phyloP scores from a whole-genome alignment of 2,797 vertebrate genomes.

The Leuciscus waleckii region DNA sequence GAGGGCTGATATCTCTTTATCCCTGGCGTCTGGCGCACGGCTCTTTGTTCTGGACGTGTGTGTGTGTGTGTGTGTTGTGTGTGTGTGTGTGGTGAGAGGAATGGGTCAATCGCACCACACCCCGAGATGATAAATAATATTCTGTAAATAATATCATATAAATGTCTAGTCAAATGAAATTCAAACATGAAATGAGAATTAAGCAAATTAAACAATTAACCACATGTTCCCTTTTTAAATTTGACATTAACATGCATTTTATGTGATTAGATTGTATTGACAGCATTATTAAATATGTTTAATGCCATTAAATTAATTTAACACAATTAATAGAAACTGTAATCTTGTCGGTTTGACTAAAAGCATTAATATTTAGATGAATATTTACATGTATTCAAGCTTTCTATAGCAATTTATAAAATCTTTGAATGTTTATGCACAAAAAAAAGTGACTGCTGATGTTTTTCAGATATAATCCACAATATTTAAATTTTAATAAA shows the following conservation, averaged over 20 bases:
- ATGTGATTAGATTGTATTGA: background rate
- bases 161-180: background rate
- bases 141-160: background rate
- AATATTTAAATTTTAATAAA: background rate
- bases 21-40: slow-evolving; percentile 76
- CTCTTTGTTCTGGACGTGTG: slow-evolving; percentile 46
- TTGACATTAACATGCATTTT: background rate
- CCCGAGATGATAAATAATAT: background rate
- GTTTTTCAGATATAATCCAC: background rate
- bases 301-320: background rate
- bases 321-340: background rate
- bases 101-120: background rate
- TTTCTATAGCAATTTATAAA: background rate
- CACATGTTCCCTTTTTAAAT: background rate
- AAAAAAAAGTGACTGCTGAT: background rate
- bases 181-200: background rate
- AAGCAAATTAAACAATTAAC: background rate
- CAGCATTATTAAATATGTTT: background rate
- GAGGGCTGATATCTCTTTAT: slow-evolving; percentile 80
- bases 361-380: background rate
- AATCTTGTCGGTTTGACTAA: background rate
- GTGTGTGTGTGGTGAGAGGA: slow-evolving; percentile 33
- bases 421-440: background rate
- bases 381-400: background rate
- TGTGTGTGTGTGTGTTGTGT: slow-evolving; percentile 6